Evolutionary conservation across 2,888 invertebrate genomes (phyloP).

Genomic region (Nemotelus nigrinus): DNA sequence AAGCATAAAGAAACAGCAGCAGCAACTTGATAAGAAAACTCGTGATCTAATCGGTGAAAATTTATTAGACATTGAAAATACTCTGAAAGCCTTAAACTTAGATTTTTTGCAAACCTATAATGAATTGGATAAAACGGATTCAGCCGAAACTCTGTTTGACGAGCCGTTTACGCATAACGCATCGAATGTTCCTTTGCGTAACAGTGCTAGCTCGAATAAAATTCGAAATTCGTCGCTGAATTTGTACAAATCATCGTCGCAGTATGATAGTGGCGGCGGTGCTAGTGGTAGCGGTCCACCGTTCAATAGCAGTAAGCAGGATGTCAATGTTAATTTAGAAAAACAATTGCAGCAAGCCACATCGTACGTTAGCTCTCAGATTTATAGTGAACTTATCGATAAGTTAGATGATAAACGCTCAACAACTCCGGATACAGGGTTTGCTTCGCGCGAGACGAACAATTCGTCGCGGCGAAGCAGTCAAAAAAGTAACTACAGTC

Average conservation of each 20-base stretch:
- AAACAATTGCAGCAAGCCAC: slow-evolving; percentile 61
- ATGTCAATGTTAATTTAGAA: slow-evolving; percentile 60
- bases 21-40: slow-evolving; percentile 54
- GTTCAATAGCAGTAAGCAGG: slow-evolving; percentile 59
- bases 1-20: slow-evolving; percentile 44
- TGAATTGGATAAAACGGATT: slow-evolving; percentile 64
- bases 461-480: slow-evolving; percentile 64
- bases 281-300: slow-evolving; percentile 54
- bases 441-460: slow-evolving; percentile 64
- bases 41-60: slow-evolving; percentile 63
- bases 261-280: slow-evolving; percentile 5
- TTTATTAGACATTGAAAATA: slow-evolving; percentile 64
- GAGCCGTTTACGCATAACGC: slow-evolving; percentile 56
- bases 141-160: slow-evolving; percentile 62
- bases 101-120: slow-evolving; percentile 65
- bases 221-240: slow-evolving; percentile 37
- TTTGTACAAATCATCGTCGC: slow-evolving; percentile 16
- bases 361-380: slow-evolving; percentile 53
- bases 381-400: slow-evolving; percentile 54
- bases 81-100: slow-evolving; percentile 63
- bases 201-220: slow-evolving; percentile 57
- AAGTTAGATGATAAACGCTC: slow-evolving; percentile 63
- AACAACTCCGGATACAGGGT: slow-evolving; percentile 64
- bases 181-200: slow-evolving; percentile 60
- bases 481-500: slow-evolving; percentile 64